A percentile compares a stretch with the other conserved stretches of the same genome.
phyloP scores from a whole-genome alignment of 2,113 vertebrate genomes.

The Prinia subflava region DNA sequence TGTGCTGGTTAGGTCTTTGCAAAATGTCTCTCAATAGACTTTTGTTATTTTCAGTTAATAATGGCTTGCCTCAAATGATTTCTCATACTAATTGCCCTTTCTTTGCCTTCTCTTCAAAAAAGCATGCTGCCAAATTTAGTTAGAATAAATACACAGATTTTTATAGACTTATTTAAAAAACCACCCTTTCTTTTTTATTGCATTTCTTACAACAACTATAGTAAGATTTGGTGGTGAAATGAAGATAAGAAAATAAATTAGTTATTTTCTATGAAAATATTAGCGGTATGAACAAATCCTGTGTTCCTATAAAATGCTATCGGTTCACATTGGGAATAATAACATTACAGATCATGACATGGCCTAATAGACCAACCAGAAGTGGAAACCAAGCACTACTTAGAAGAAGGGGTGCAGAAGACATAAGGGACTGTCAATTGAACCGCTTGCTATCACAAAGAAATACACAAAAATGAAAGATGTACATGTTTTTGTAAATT shows the following conservation, averaged over 20 bases:
- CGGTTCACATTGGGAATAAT: neutral
- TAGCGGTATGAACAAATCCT: neutral
- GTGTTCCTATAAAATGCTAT: neutral
- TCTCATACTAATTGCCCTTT: neutral
- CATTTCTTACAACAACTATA: neutral
- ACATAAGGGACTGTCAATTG: accelerated
- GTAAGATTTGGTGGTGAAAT: neutral
- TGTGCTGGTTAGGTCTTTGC: neutral
- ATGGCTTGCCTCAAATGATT: neutral
- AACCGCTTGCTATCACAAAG: neutral
- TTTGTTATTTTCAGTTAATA: neutral
- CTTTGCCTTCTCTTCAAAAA: neutral
- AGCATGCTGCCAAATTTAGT: neutral
- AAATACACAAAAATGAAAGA: neutral
- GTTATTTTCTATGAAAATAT: neutral
- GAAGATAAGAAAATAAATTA: neutral
- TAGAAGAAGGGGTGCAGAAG: neutral
- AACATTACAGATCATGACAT: neutral
- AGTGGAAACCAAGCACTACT: neutral
- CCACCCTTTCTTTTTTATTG: neutral
- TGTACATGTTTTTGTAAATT: neutral
- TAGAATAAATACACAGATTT: neutral
- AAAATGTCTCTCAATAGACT: neutral
- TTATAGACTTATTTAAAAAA: neutral
- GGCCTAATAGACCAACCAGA: neutral